Evolutionary conservation across 2,113 vertebrate species (phyloP), one percentile per base, ranked within the genome.

Genomic region (Myodes glareolus): DNA sequence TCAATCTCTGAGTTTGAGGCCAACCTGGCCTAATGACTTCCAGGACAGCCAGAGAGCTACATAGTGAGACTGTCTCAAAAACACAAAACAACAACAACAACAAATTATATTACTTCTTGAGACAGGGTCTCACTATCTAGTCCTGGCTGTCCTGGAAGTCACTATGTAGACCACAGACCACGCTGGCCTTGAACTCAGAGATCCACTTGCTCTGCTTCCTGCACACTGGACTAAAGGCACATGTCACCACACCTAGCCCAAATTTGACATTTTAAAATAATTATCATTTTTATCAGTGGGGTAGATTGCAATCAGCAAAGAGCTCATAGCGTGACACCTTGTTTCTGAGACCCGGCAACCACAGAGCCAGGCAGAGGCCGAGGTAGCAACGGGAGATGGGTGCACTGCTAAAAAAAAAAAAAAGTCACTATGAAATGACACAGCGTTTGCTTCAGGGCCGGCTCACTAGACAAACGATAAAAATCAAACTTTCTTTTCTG

Each of bases 401-500:
- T 65, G 25, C 9, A 58, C 75, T 77, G 42, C 86, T 29, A 17
- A 63, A 27, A 25, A 55, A 55, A 55, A 47, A 47, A 47, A 47
- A 31, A 29, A 12, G 67, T 63, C 85, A 76, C 19, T 52, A 8
- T 42, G 33, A 92, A 95, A 82, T 5, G 42, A 58, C 17, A 52
- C 19, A 2, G 0, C 2, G 23, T 39, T 67, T 47, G 42, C 68
- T 93, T 88, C 39, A 25, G 29, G 88, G 58, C 36, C 36, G 42
- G 33, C 36, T 92, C 8, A 39, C 29, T 10, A n/a, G 17, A 90
- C 47, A 78, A 77, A 87, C 16, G 45, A 61, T 45, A 90, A 65
- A 76, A 96, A 58, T 16, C 52, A n/a, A 86, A 65, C 55, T 88
- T 92, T 81, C 78, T 92, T 76, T 94, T 67, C 75, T 76, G 63